These are phyloP conservation scores for Bubo bubo DNA, from an alignment of 2,113 vertebrate genomes.

Conservation along the genomic window DNA sequence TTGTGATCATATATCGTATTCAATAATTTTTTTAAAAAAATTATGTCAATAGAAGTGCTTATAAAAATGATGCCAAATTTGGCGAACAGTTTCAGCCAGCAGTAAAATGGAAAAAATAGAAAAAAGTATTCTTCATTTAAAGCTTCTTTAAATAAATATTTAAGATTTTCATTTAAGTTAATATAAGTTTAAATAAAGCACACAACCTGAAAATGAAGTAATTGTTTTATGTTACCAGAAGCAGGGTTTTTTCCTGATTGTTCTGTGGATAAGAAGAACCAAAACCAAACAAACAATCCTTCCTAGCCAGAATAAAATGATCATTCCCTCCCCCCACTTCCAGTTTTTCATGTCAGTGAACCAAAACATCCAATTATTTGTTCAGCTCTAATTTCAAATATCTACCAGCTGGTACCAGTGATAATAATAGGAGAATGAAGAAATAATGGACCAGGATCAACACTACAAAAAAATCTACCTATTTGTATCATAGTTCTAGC, in stretches of 20 bases:
- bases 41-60: neutral
- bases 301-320: neutral
- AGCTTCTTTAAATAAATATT: neutral
- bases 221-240: neutral
- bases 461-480: neutral
- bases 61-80: neutral
- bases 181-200: neutral
- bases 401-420: slow-evolving; percentile 38
- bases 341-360: slow-evolving; percentile 54
- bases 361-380: slow-evolving; percentile 62
- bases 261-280: neutral
- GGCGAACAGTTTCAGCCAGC: neutral
- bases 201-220: neutral
- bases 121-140: neutral
- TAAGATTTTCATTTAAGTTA: neutral
- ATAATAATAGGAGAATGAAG: slow-evolving; percentile 32
- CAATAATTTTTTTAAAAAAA: neutral
- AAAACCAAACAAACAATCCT: neutral
- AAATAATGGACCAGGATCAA: slow-evolving; percentile 24
- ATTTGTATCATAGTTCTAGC: neutral
- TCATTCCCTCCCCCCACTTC: neutral
- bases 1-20: neutral
- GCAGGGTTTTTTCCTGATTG: neutral
- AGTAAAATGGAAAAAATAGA: neutral
- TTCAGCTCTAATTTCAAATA: slow-evolving; percentile 53